Evolutionary conservation across 1,140 invertebrate species (phyloP), one percentile per base, ranked within the genome.

Genomic region (Drosophila albomicans): DNA sequence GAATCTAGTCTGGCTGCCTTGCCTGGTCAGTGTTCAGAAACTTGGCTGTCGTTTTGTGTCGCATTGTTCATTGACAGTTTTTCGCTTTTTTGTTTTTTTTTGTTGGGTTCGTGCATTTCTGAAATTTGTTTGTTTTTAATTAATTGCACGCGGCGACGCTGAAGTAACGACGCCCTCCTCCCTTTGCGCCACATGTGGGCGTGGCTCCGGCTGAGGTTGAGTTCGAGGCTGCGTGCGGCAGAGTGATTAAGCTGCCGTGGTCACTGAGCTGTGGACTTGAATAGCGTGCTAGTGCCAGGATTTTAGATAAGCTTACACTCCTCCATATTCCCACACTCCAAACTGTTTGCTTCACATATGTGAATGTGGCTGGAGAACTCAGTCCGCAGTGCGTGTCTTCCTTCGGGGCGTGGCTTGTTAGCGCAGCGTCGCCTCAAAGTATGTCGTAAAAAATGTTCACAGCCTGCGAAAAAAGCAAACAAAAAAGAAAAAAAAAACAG

Each of bases 51-150:
- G 41, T 13, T 43, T 25, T 13, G 11, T 11, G 3, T 43, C 62
- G 56, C 77, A 88, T 85, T 89, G 85, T 85, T 79, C 85, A 89
- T 89, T 89, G 85, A 90, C 85, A 85, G 86, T 89, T 15, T 16
- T 25, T 25, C 3, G 49, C 30, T 25, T 25, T 20, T 20, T 20
- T 20, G 58, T 32, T 8, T 38, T 32, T 8, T 45, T 46, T 28
- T 4, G 35, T 4, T 13, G 8, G 8, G 30, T 16, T 91, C 82
- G 78, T 89, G 85, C 82, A 91, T 75, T 91, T 86, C 54, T 81
- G 81, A 91, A 91, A 88, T 92, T 91, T 92, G 91, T 92, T 92
- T 92, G 91, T 88, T 91, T 92, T 92, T 92, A 92, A 92, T 92
- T 92, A 91, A 92, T 92, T 91, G 91, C 91, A 92, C 91, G 91